phyloP scores from a whole-genome alignment of 2,113 vertebrate genomes.

The Alaudala cheleensis region DNA sequence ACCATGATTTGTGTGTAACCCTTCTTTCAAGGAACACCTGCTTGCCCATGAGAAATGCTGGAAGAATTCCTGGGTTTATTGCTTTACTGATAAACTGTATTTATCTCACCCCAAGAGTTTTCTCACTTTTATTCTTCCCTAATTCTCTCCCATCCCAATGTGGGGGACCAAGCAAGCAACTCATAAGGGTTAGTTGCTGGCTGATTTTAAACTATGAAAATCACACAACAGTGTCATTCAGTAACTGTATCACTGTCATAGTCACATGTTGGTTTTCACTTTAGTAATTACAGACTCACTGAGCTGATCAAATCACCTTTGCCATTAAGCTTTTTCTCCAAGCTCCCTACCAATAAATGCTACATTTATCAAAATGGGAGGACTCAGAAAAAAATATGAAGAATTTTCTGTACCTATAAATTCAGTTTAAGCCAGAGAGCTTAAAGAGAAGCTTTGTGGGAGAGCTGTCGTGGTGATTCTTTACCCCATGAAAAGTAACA shows the following conservation, averaged over 20 bases:
- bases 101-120: neutral
- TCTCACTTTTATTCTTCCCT: neutral
- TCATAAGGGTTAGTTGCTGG: neutral
- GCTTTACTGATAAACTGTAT: neutral
- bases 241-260: neutral
- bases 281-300: neutral
- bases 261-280: neutral
- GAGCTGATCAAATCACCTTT: neutral
- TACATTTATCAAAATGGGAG: neutral
- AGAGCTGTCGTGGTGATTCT: neutral
- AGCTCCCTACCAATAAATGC: neutral
- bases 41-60: neutral
- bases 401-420: neutral
- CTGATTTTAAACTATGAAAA: neutral
- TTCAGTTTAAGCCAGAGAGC: neutral
- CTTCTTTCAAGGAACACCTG: neutral
- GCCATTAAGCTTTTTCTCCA: neutral
- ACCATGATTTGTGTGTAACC: neutral
- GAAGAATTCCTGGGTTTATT: neutral
- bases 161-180: neutral
- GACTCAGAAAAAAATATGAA: neutral
- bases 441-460: neutral
- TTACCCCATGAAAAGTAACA: neutral
- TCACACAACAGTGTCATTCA: neutral
- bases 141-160: neutral